These are phyloP conservation scores for Xiphophorus birchmanni DNA, from an alignment of 2,797 vertebrate genomes.

Conservation along the genomic window DNA sequence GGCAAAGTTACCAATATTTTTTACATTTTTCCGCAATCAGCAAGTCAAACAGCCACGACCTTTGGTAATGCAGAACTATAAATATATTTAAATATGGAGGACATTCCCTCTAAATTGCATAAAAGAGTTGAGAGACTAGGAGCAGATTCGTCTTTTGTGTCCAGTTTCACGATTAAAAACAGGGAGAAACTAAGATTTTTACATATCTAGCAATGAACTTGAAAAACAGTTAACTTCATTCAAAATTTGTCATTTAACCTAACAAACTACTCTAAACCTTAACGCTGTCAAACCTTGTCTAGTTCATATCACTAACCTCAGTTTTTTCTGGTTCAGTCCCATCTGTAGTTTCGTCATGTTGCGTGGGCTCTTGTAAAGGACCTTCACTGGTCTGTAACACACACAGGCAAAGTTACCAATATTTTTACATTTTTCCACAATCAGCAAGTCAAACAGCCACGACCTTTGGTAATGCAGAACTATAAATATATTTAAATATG, in stretches of 20 bases:
- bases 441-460: too few relatives aligned
- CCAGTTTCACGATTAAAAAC: too few relatives aligned
- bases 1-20: neutral
- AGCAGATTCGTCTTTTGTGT: too few relatives aligned
- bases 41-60: neutral
- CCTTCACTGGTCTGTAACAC: conserved; percentile 35
- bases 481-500: too few relatives aligned
- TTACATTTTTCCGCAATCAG: neutral
- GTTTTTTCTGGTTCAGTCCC: conserved; percentile 14
- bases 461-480: too few relatives aligned
- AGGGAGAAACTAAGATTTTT: too few relatives aligned
- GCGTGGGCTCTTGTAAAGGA: conserved; percentile 11
- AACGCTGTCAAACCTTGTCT: neutral
- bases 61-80: too few relatives aligned
- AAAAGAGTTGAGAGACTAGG: too few relatives aligned
- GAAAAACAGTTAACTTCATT: neutral
- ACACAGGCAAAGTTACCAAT: neutral
- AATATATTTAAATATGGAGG: neutral
- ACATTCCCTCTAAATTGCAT: neutral
- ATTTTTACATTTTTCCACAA: too few relatives aligned
- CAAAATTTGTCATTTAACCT: too few relatives aligned
- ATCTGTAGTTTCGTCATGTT: conserved; percentile 14
- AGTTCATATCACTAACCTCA: conserved; percentile 34
- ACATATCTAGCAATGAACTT: too few relatives aligned
- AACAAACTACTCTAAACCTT: too few relatives aligned